phyloP scores from a whole-genome alignment of 1,140 invertebrate genomes.

The Anadara kagoshimensis region DNA sequence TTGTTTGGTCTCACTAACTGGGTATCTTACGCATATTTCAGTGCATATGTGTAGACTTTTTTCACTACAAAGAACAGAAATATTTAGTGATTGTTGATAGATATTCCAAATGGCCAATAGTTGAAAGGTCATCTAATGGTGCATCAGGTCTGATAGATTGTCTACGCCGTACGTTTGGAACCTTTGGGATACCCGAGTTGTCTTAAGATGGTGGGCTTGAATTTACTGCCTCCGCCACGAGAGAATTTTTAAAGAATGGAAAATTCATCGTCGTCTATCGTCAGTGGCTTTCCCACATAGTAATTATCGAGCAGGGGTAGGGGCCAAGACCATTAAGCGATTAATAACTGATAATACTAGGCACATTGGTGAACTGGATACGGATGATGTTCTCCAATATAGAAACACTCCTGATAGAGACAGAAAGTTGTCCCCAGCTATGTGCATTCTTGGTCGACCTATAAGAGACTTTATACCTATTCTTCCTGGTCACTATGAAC shows the following conservation, averaged over 20 bases:
- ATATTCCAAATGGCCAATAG: constrained; percentile 53
- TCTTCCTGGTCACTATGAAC: no score
- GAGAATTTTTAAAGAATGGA: constrained; percentile 30
- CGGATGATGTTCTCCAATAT: constrained; percentile 44
- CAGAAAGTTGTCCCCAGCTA: constrained; percentile 43
- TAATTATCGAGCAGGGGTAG: constrained; percentile 42
- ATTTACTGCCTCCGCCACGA: constrained; percentile 31
- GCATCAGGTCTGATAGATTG: constrained; percentile 31
- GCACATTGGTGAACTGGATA: constrained; percentile 44
- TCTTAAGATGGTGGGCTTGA: constrained; percentile 43
- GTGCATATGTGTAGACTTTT: constrained; percentile 47
- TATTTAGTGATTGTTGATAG: constrained; percentile 43
- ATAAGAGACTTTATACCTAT: constrained; percentile 47
- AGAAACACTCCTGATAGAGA: constrained; percentile 48
- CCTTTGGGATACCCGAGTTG: constrained; percentile 44
- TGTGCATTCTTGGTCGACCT: constrained; percentile 37
- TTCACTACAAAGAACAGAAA: constrained; percentile 36
- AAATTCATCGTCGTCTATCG: constrained; percentile 22
- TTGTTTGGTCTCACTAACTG: constrained; percentile 43
- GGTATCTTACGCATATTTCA: constrained; percentile 45
- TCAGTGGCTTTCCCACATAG: constrained; percentile 37
- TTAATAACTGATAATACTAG: no score
- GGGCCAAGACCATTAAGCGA: constrained; percentile 44
- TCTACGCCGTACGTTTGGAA: constrained; percentile 41
- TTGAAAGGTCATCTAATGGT: constrained; percentile 33